Conservation (phyloP, 2,113 vertebrate genomes). For the Corynorhinus townsendii region DNA sequence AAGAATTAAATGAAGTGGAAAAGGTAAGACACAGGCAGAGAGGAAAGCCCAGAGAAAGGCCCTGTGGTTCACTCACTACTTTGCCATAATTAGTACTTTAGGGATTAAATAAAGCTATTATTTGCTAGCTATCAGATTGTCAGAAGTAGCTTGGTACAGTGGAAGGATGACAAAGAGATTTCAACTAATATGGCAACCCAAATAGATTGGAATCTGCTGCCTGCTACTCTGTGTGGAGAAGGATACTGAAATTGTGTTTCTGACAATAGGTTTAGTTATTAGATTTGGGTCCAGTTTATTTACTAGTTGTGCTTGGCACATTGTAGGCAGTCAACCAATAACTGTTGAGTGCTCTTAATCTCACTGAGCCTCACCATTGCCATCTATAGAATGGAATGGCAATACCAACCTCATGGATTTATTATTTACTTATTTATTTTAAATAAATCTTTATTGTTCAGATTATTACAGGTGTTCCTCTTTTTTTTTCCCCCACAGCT, state of each 20-base stretch:
- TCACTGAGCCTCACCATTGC: not conserved
- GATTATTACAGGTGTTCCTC: too few species aligned
- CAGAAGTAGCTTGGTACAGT: not conserved
- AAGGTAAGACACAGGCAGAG: not conserved
- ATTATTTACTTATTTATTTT: not conserved
- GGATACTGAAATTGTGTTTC: not conserved
- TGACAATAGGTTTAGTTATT: not conserved
- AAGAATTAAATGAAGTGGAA: not conserved
- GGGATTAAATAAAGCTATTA: not conserved
- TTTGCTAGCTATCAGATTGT: not conserved
- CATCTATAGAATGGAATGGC: not conserved
- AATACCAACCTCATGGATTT: not conserved
- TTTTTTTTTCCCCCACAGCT: too few species aligned
- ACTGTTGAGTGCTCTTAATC: not conserved
- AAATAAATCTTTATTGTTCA: too few species aligned
- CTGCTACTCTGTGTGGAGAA: not conserved
- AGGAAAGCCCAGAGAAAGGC: not conserved
- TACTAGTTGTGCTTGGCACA: not conserved
- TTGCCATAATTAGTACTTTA: not conserved
- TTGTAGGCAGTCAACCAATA: not conserved
- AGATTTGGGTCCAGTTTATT: not conserved
- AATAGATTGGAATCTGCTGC: not conserved
- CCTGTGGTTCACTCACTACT: not conserved
- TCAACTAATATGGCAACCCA: not conserved
- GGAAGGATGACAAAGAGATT: not conserved